These are phyloP conservation scores for Helicolenus hilgendorfi DNA, from an alignment of 2,797 vertebrate species.

Conservation along the genomic window DNA sequence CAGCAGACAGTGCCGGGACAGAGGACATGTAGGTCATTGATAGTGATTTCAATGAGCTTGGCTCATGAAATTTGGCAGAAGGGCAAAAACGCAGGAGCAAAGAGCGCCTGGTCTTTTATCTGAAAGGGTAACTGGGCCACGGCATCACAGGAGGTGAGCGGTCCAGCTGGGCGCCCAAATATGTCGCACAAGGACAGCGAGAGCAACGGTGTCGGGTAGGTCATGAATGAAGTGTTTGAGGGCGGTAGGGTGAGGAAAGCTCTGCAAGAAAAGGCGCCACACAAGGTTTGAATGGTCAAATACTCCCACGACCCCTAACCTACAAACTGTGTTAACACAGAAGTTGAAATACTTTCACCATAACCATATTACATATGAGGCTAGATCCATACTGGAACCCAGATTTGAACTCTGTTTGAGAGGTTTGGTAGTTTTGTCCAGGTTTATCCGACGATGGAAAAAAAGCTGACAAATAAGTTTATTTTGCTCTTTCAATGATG, in stretches of 20 bases:
- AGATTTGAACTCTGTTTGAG: not conserved
- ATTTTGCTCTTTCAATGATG: not conserved
- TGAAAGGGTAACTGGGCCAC: conserved; percentile 42
- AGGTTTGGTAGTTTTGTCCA: not conserved
- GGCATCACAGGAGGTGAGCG: not conserved
- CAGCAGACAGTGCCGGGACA: not conserved
- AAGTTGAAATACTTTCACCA: not conserved
- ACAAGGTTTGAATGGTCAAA: not conserved
- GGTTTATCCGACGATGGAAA: not conserved
- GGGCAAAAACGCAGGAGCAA: conserved; percentile 3
- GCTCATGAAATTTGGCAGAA: conserved; percentile 41
- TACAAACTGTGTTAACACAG: not conserved
- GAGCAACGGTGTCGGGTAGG: not conserved
- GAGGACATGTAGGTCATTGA: conserved; percentile 49
- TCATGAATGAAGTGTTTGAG: not conserved
- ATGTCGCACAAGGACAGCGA: not conserved
- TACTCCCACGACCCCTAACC: not conserved
- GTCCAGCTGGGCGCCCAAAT: conserved; percentile 14
- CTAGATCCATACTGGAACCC: not conserved
- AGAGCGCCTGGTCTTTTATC: conserved; percentile 36
- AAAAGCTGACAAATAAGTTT: not conserved
- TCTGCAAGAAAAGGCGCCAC: not conserved
- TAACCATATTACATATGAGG: not conserved
- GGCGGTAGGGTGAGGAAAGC: not conserved
- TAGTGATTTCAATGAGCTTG: conserved; percentile 22